These are phyloP conservation scores for Euborellia annulipes DNA, from an alignment of 1,140 invertebrate genomes.

Conservation along the genomic window DNA sequence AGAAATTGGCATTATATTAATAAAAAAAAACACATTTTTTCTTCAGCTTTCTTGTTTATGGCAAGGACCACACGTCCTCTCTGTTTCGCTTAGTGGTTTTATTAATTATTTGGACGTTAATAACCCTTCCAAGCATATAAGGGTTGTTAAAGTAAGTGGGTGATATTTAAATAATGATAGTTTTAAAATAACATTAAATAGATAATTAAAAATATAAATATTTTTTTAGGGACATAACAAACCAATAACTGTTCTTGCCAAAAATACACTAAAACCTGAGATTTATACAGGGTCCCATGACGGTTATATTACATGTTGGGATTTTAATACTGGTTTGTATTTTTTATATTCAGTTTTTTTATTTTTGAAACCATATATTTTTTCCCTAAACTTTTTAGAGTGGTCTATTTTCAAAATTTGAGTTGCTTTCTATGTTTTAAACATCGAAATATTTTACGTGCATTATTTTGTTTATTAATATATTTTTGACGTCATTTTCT, in stretches of 20 bases:
- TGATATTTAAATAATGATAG: too few relatives aligned
- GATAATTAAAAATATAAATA: background rate
- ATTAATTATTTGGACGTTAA: constrained; percentile 88
- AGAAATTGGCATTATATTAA: too few relatives aligned
- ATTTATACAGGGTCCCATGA: constrained; percentile 91
- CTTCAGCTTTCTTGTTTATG: constrained; percentile 84
- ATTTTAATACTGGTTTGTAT: constrained; percentile 45
- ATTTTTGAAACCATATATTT: too few relatives aligned
- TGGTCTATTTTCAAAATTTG: too few relatives aligned
- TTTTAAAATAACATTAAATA: background rate
- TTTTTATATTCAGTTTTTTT: too few relatives aligned
- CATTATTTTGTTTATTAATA: too few relatives aligned
- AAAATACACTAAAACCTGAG: constrained; percentile 54
- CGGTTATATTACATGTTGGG: constrained; percentile 80
- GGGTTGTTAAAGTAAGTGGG: constrained; percentile 67
- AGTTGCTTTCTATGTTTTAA: too few relatives aligned
- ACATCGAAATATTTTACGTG: too few relatives aligned
- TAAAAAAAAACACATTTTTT: too few relatives aligned
- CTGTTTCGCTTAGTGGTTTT: constrained; percentile 86
- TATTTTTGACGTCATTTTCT: too few relatives aligned
- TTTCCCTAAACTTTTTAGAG: too few relatives aligned
- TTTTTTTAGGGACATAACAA: constrained; percentile 80
- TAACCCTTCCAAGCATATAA: constrained; percentile 66
- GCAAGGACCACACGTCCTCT: constrained; percentile 75
- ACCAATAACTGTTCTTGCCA: constrained; percentile 82